Base-by-base conservation (phyloP, 2,888 invertebrate species). In the Drosophila incognita region DNA sequence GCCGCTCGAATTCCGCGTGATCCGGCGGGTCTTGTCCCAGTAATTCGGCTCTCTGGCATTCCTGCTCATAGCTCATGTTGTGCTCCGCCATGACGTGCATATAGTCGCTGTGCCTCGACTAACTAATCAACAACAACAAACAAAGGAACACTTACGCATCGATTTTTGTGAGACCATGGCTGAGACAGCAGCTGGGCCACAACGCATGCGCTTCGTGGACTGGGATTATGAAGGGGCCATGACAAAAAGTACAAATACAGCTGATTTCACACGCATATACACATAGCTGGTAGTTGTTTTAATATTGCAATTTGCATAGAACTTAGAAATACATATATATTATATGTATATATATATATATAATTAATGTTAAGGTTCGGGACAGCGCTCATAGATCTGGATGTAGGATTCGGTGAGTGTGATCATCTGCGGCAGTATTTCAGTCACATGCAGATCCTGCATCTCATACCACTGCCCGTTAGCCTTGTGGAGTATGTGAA, bases 371-470 rank as follows among this genome's bases (percentile, higher is more conserved):
- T 72, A 74, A 35, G 80, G 67, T 11, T 92, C 92, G 11, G 70
- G 49, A 69, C 91, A 87, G 40, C 88, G 90, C 66, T 96, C 96
- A 93, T 96, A 96, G 86, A 96, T 95, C 93, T 99, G 99, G 91
- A 99, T 99, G 92, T 99, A 99, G 5, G 99, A 98, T 94, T 99
- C 99, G 2, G 99, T 99, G 27, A 99, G 94, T 0, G 99, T 99
- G 73, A 99, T 99, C 99, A 99, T 99, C 94, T 99, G 99, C 6
- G 99, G 99, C 69, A 99, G 94, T 90, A 99, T 99, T 93, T 99
- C 99, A 10, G 97, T 98, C 0, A 99, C 99, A 92, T 99, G 99
- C 64, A 99, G 95, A 94, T 99, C 99, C 94, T 98, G 98, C 97
- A 98, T 94, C 96, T 98, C 93, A 94, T 97, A 96, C 97, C 97